Conservation (phyloP, 2,113 vertebrate genomes). For the Myiopsitta monachus region DNA sequence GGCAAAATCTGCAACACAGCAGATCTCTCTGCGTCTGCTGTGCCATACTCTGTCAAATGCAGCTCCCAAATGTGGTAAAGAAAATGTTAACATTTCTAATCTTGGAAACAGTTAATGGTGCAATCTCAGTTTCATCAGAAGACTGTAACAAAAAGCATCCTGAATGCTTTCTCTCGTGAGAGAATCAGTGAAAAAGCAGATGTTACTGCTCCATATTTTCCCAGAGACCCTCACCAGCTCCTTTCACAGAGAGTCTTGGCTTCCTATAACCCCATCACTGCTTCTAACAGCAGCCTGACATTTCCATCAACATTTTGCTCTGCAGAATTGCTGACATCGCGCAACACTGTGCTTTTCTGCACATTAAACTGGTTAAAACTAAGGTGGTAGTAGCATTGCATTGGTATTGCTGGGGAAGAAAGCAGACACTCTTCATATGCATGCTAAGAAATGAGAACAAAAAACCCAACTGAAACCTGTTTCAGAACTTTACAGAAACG, state of each 20-base stretch:
- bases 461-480: not conserved
- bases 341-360: not conserved
- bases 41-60: slow-evolving; percentile 27
- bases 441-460: not conserved
- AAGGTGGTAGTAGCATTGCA: not conserved
- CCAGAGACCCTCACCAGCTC: not conserved
- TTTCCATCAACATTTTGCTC: slow-evolving; percentile 37
- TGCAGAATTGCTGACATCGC: not conserved
- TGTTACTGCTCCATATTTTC: slow-evolving; percentile 36
- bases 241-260: not conserved
- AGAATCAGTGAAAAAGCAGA: slow-evolving; percentile 29
- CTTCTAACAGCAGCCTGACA: slow-evolving; percentile 5
- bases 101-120: slow-evolving; percentile 23
- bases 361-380: slow-evolving; percentile 5
- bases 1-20: slow-evolving; percentile 42
- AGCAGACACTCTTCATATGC: not conserved
- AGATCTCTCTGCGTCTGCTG: not conserved
- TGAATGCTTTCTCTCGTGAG: not conserved
- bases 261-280: not conserved
- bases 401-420: not conserved
- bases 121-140: slow-evolving; percentile 44
- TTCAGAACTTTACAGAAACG: not conserved
- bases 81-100: slow-evolving; percentile 49
- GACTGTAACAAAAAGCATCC: slow-evolving; percentile 9
- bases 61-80: slow-evolving; percentile 9